Conservation (phyloP, 2,888 invertebrate species). For the Calephelis perditalis region DNA sequence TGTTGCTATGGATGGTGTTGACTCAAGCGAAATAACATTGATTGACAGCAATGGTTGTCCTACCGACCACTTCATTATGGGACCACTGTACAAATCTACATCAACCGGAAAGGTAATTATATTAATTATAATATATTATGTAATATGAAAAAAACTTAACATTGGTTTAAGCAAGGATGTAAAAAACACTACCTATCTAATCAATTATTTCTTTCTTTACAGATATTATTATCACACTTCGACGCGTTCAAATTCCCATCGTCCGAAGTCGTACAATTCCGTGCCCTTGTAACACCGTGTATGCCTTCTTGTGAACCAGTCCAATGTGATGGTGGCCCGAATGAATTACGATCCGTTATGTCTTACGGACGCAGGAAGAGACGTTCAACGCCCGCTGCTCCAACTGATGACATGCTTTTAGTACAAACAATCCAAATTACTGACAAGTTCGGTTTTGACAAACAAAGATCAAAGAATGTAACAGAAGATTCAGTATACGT, state of each 20-base stretch:
- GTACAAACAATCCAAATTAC: constrained; percentile 95
- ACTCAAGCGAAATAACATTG: constrained; percentile 93
- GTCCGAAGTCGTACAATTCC: constrained; percentile 95
- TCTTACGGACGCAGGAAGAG: constrained; percentile 91
- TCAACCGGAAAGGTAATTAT: constrained; percentile 84
- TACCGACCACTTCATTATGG: constrained; percentile 96
- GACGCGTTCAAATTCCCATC: constrained; percentile 98
- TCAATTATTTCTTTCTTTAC: constrained; percentile 42
- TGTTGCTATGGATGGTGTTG: constrained; percentile 96
- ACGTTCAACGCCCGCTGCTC: constrained; percentile 79
- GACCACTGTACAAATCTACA: constrained; percentile 90
- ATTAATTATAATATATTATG: constrained; percentile 15
- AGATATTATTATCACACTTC: constrained; percentile 92
- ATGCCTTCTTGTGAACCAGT: constrained; percentile 96
- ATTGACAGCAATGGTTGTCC: constrained; percentile 96
- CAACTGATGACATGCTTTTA: constrained; percentile 88
- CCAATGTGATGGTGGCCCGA: constrained; percentile 91
- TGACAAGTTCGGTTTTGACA: constrained; percentile 93
- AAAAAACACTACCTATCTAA: neutral
- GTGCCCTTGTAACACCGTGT: constrained; percentile 96
- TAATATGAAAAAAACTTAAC: neutral
- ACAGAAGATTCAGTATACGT: constrained; percentile 86
- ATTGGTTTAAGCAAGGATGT: neutral
- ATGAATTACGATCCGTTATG: constrained; percentile 88
- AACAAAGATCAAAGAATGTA: constrained; percentile 80